Base-by-base conservation (phyloP, 2,113 vertebrate genomes). In the Xiphophorus hellerii region DNA sequence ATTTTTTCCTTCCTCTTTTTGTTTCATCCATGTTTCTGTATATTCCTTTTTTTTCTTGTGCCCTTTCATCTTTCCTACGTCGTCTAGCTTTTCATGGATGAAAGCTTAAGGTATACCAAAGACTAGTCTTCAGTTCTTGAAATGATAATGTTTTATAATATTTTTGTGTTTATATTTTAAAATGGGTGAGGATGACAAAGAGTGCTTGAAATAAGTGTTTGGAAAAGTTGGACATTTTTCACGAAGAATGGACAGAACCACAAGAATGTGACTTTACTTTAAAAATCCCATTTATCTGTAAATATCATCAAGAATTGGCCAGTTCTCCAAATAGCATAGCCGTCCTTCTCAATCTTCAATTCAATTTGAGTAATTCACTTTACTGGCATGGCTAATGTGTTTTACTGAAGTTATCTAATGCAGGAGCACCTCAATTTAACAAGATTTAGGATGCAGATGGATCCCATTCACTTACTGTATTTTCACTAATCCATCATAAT, bases 341-440 rank as follows among this genome's bases (percentile, higher is more conserved):
- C 42, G 69, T 39, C 68, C 25, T 28, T 11, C 25, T 63, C 42
- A 54, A 44, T 54, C 39, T 58, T 71, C 10, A 71, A 65, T 71
- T 71, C 22, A 72, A 39, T 82, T 77, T 76, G 58, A 33, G 31
- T 73, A 69, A 84, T 73, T 87, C 73, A 78, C 62, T 84, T 78
- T 44, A 71, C 31, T 66, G 33, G 48, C 60, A 60, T 83, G 54
- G 66, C 74, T 65, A 37, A 81, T 80, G 39, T 30, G 66, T 69
- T 81, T 83, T 76, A 74, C 74, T 28, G 0, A 64, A 28, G 73
- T 70, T 48, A 37, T 77, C 20, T 61, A 81, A 74, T 6, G 48
- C 71, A 58, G 15, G 44, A 81, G 60, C 22, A 37, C 72, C 66
- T 76, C 48, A 71, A 42, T 62, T 12, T 29, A 83, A 67, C 60